A percentile compares a stretch with the other conserved stretches of the same genome.
phyloP scores from a whole-genome alignment of 2,113 vertebrate species.

The Catharus minimus region DNA sequence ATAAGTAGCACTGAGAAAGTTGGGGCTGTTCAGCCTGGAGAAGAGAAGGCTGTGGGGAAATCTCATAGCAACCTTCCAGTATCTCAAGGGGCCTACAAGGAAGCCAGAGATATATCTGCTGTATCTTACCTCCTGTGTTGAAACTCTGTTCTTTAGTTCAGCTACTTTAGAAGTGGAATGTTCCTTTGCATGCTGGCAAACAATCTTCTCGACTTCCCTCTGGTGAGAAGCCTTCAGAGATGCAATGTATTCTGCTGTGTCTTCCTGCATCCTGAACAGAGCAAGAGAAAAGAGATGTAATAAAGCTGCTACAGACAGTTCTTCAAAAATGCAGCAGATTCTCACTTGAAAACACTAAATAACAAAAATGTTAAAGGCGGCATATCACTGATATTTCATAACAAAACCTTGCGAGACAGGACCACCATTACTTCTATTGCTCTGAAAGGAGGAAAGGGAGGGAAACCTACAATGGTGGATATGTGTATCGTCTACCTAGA shows the following conservation, averaged over 20 bases:
- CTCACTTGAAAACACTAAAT: not conserved
- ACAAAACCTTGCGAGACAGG: not conserved
- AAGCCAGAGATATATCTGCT: not conserved
- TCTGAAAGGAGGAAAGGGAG: not conserved
- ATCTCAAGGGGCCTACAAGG: not conserved
- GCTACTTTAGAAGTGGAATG: slow-evolving; percentile 87
- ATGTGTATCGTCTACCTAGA: not conserved
- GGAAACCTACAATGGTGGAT: not conserved
- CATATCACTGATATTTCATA: not conserved
- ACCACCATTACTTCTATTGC: not conserved
- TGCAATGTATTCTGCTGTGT: slow-evolving; percentile 72
- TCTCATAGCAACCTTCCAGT: not conserved
- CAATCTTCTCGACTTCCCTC: slow-evolving; percentile 78
- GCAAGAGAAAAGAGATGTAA: not conserved
- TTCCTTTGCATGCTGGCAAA: slow-evolving; percentile 81
- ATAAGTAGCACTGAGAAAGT: not conserved
- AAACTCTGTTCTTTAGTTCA: slow-evolving; percentile 81
- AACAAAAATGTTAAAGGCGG: rapidly evolving
- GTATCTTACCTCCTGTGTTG: slow-evolving; percentile 83
- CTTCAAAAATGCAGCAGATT: not conserved
- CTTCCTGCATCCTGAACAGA: slow-evolving; percentile 76
- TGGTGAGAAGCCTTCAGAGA: slow-evolving; percentile 81
- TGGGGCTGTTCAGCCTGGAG: not conserved
- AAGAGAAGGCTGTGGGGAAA: not conserved
- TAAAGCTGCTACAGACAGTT: not conserved